Evolutionary conservation across 1,140 invertebrate genomes (phyloP).

Genomic region (Drosophila saltans): DNA sequence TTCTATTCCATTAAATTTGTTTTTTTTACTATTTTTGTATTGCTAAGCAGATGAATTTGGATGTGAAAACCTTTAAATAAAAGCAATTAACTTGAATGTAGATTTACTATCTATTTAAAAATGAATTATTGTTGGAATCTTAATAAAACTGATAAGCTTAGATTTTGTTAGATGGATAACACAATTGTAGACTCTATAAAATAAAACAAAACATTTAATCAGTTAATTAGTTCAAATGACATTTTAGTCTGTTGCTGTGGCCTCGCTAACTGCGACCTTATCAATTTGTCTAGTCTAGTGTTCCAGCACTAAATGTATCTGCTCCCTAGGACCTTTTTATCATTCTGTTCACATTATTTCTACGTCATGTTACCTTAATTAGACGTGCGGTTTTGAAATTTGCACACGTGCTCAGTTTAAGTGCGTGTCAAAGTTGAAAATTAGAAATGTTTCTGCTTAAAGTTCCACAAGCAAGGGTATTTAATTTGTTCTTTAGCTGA

Average conservation of each 20-base stretch:
- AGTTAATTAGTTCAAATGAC: background rate
- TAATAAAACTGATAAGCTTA: too few species aligned
- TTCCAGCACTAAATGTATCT: background rate
- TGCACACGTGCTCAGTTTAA: constrained; percentile 7
- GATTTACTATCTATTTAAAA: too few species aligned
- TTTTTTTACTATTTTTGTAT: background rate
- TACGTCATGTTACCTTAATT: constrained; percentile 7
- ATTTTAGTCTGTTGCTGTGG: background rate
- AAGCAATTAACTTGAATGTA: too few species aligned
- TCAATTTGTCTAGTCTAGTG: background rate
- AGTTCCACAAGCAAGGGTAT: background rate
- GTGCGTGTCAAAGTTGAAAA: constrained; percentile 2
- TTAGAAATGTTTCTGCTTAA: constrained; percentile 3
- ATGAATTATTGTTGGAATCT: too few species aligned
- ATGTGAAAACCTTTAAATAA: too few species aligned
- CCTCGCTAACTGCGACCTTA: background rate
- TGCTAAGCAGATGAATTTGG: background rate
- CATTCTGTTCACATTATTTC: background rate
- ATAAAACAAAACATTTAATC: too few species aligned
- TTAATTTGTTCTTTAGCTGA: background rate
- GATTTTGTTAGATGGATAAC: too few species aligned
- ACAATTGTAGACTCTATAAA: too few species aligned
- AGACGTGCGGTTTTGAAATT: background rate
- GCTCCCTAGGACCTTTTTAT: background rate
- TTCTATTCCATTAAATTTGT: background rate